Evolutionary conservation across 2,888 invertebrate genomes (phyloP).

Genomic region (Gryllus longicercus): DNA sequence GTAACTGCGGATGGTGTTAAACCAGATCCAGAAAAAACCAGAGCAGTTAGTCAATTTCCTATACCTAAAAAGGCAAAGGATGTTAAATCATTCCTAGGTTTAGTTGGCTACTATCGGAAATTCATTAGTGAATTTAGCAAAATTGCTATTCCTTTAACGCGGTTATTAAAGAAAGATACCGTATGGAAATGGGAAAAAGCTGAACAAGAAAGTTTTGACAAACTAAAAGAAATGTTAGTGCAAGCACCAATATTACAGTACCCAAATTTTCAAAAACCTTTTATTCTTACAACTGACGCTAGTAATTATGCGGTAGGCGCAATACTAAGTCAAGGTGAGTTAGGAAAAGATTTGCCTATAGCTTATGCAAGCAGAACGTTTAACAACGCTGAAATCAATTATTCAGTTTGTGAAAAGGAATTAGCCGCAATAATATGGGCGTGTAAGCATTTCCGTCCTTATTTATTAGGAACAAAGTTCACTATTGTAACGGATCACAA

Average conservation of each 20-base stretch:
- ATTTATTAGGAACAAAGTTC: conserved; percentile 36
- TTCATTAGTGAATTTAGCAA: too few species aligned
- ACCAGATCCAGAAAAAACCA: conserved; percentile 43
- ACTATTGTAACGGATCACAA: conserved; percentile 36
- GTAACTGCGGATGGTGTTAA: conserved; percentile 42
- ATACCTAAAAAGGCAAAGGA: neutral
- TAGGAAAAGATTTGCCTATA: conserved; percentile 27
- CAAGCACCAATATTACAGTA: too few species aligned
- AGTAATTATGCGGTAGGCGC: conserved; percentile 17
- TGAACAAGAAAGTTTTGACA: too few species aligned
- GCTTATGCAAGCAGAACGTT: conserved; percentile 35
- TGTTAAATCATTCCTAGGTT: neutral
- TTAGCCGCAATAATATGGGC: conserved; percentile 35
- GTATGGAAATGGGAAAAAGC: too few species aligned
- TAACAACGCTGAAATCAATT: conserved; percentile 32
- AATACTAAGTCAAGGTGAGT: neutral
- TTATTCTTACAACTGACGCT: neutral
- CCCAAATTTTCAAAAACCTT: too few species aligned
- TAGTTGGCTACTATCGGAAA: too few species aligned
- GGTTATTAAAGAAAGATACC: too few species aligned
- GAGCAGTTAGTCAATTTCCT: conserved; percentile 29
- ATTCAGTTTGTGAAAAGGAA: conserved; percentile 34
- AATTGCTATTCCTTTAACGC: too few species aligned
- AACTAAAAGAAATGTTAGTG: too few species aligned
- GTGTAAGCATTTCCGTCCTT: conserved; percentile 34